Conservation (phyloP, 2,888 invertebrate species). For the Cryptophagus acutangulus region DNA sequence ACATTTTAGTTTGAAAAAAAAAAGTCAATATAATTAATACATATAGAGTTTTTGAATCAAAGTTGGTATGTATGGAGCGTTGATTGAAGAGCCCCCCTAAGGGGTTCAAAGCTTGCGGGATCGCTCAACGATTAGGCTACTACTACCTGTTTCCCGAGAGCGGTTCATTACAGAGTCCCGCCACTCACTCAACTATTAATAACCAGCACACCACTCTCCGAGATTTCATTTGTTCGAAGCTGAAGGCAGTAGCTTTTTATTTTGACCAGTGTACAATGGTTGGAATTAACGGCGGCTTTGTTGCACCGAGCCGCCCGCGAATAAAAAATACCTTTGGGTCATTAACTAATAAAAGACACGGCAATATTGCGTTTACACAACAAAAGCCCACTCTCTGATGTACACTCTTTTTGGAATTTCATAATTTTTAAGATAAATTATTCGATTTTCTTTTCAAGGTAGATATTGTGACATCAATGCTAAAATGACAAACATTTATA, state of each 20-base stretch:
- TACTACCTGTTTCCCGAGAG: conserved; percentile 1
- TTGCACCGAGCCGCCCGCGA: conserved; percentile 18
- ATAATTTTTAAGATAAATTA: too few relatives aligned
- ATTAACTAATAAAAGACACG: conserved; percentile 14
- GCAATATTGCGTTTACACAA: conserved; percentile 3
- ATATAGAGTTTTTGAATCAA: too few relatives aligned
- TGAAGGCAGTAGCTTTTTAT: conserved; percentile 26
- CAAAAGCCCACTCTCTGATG: too few relatives aligned
- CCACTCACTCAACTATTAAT: conserved; percentile 7
- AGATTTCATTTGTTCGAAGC: conserved; percentile 14
- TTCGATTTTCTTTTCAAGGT: too few relatives aligned
- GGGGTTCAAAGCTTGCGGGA: too few relatives aligned
- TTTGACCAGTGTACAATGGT: conserved; percentile 16
- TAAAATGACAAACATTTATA: too few relatives aligned
- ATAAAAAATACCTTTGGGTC: conserved; percentile 11
- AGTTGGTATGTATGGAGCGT: too few relatives aligned
- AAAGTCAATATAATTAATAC: too few relatives aligned
- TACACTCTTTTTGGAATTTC: too few relatives aligned
- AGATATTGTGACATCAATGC: too few relatives aligned
- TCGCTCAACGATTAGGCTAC: conserved; percentile 2
- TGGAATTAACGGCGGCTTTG: conserved; percentile 14
- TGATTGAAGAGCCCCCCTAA: too few relatives aligned
- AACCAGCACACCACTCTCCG: conserved; percentile 3
- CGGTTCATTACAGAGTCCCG: conserved; percentile 2
- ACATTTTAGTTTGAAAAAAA: too few relatives aligned